Evolutionary conservation across 2,113 vertebrate genomes (phyloP), one percentile per base, ranked within the genome.

Genomic region (Chelonoidis abingdonii): DNA sequence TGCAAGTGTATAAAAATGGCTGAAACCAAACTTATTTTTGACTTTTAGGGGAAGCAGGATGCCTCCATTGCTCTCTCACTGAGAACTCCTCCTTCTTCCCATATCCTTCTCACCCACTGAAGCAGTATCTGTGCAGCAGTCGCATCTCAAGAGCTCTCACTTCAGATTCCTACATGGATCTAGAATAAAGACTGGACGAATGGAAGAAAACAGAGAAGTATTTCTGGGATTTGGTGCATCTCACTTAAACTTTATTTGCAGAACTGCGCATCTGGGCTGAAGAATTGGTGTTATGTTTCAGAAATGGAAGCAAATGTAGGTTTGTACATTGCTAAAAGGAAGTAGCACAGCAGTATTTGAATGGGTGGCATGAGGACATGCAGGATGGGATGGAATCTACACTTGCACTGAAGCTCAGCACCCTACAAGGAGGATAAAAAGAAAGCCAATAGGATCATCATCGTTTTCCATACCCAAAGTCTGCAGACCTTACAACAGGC

Each of bases 241-340:
- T 76, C 54, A 3, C 0, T 2, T 38, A 1, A 1, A 14, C 31
- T 49, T 11, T 16, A 17, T 16, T 19, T 75, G 52, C 0, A 6
- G n/a, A 53, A 25, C 8, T 5, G 2, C 0, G 25, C 21, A n/a
- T 21, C 35, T 25, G 80, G 54, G 16, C 56, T 79, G 54, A 4
- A 1, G 1, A 1, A 2, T 0, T 5, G 83, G 4, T 79, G 25
- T 75, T 90, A 24, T 47, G 0, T 72, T 49, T 47, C 13, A 88
- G 87, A 59, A 56, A 5, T 24, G 5, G 84, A 57, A 13, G 53
- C 22, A 62, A 5, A 38, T 75, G 13, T 59, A 82, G 88, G 3
- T 24, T 1, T 3, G 84, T 7, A 3, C 1, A 4, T 11, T 72
- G 62, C 44, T 1, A 1, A 25, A 29, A 59, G 31, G 75, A 53